Evolutionary conservation across 2,113 vertebrate species (phyloP), one percentile per base, ranked within the genome.

Genomic region (Elephantulus edwardii): DNA sequence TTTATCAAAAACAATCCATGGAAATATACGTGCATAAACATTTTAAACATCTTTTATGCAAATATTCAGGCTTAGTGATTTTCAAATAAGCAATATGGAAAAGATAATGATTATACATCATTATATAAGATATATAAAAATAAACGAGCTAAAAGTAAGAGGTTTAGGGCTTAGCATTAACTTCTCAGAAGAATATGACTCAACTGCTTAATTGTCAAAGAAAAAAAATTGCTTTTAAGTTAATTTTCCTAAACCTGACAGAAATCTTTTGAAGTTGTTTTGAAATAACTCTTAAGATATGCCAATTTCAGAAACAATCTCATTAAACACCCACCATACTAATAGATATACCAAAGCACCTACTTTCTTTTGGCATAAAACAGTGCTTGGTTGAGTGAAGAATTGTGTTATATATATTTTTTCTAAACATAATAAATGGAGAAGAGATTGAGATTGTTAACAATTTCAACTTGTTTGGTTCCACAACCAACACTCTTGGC

Each of bases 241-340:
- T 77, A 46, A 92, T 62, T 40, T 92, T 9, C n/a, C 76, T 46
- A 79, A 77, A 95, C 87, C 71, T 94, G 86, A 94, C 75, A 83
- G 50, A 58, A 62, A 76, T 44, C 30, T 38, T 92, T 62, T 14
- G 10, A 92, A 80, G 12, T 35, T 89, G 42, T 62, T 85, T 93
- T 54, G 66, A 80, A 56, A 70, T 94, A 50, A 66, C 88, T 44
- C 40, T 85, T 89, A 62, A 92, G 54, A 93, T 48, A 30, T 92
- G 56, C 22, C 86, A 68, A 93, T 96, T 95, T 88, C 42, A 96
- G 80, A 95, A 96, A 88, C 14, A 42, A 68, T 77, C 24, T 91
- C 50, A 92, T 68, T 94, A 95, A 60, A 60, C 14, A 76, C 0
- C 4, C 38, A 88, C 92, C 64, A 70, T 1, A 24, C 48, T 90